Percentiles rank a stretch among this genome's conserved stretches.
These are phyloP conservation scores for Champsocephalus esox DNA, from an alignment of 2,797 vertebrate genomes.

Conservation along the genomic window DNA sequence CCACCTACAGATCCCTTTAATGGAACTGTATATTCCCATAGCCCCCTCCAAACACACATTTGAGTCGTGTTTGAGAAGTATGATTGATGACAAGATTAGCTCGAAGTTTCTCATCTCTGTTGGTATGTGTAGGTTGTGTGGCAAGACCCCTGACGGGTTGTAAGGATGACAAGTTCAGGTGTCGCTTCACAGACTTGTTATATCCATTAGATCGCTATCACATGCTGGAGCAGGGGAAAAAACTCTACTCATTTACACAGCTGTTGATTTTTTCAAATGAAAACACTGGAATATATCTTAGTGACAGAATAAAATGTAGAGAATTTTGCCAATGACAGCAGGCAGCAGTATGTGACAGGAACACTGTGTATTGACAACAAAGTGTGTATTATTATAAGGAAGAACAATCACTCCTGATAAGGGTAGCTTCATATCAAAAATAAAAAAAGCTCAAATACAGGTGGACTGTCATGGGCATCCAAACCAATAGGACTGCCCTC, in stretches of 20 bases:
- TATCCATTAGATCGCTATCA: slow-evolving; percentile 46
- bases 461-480: slow-evolving; percentile 48
- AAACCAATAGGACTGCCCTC: slow-evolving; percentile 55
- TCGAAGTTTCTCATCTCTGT: slow-evolving; percentile 34
- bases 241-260: slow-evolving; percentile 55
- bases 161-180: slow-evolving; percentile 50
- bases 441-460: slow-evolving; percentile 51
- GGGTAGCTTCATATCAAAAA: slow-evolving; percentile 26
- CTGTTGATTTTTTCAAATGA: slow-evolving; percentile 48
- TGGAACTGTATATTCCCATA: slow-evolving; percentile 18
- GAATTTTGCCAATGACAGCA: slow-evolving; percentile 3
- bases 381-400: slow-evolving; percentile 22
- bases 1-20: slow-evolving; percentile 32
- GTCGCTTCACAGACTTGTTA: slow-evolving; percentile 36
- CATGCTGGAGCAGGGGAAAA: slow-evolving; percentile 40
- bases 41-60: not conserved
- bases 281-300: slow-evolving; percentile 41
- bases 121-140: slow-evolving; percentile 43
- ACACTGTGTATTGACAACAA: slow-evolving; percentile 14
- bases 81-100: slow-evolving; percentile 36
- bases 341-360: slow-evolving; percentile 20
- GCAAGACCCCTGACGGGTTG: slow-evolving; percentile 47
- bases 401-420: slow-evolving; percentile 22
- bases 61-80: slow-evolving; percentile 36
- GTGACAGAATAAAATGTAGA: slow-evolving; percentile 40